Evolutionary conservation across 1,140 invertebrate species (phyloP), one percentile per base, ranked within the genome.

Genomic region (Lucilia cuprina): DNA sequence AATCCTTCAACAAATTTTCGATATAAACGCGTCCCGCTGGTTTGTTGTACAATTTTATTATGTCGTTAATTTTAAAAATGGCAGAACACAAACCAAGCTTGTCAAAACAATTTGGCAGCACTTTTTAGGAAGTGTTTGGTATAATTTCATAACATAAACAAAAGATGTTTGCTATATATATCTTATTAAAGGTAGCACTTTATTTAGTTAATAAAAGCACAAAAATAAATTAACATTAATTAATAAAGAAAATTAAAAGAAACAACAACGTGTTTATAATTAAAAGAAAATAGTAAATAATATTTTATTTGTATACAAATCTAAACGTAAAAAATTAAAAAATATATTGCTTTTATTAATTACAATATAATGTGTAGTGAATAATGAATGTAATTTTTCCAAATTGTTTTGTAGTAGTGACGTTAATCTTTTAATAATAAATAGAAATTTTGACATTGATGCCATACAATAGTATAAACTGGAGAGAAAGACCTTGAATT

Each of bases 21-120:
- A 25, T 35, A 80, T 12, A 21, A 80, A 41, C 41, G 77, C 41
- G 77, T 80, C 77, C 17, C 21, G 77, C n/a, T 21, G 41, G 2
- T 19, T 80, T 80, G 77, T 80, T 80, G 30, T 80, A 80, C 0
- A 25, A 21, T 80, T 50, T 50, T 14, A 49, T 19, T 49, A 5
- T 80, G 77, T n/a, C 77, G 77, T 80, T 80, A 80, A 49, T 21
- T 49, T 80, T 80, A n/a, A 35, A 80, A 80, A 80, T 50, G 77
- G n/a, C 41, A 70, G 65, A 21, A n/a, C 25, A 30, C 25, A 70
- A 19, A 80, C 77, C 41, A 80, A 80, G 77, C 77, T 21, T 80
- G n/a, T 10, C n/a, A 49, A 0, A n/a, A 60, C 7, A 10, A 21
- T 8, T 80, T 80, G 77, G 77, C 47, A 80, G 77, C 77, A 80